phyloP scores from a whole-genome alignment of 2,797 vertebrate genomes.

The Limnodromus scolopaceus region DNA sequence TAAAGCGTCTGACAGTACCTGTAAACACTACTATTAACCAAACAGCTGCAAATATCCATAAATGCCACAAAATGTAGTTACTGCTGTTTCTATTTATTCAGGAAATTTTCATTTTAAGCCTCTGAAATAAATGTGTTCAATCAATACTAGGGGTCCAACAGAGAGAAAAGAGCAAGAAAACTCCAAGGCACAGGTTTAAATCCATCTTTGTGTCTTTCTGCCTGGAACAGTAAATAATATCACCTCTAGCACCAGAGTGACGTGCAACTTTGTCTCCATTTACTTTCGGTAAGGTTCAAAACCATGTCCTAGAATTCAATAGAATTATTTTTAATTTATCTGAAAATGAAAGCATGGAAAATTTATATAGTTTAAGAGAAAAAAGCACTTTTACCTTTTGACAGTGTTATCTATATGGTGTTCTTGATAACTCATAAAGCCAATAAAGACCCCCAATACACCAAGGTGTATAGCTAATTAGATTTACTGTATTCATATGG shows the following conservation, averaged over 20 bases:
- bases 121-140: conserved; percentile 49
- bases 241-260: background rate
- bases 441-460: background rate
- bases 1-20: conserved; percentile 12
- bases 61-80: conserved; percentile 32
- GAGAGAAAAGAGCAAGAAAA: background rate
- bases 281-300: background rate
- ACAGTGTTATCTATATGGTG: background rate
- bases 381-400: background rate
- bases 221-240: background rate
- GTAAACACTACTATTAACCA: conserved; percentile 44
- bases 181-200: background rate
- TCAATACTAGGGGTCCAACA: conserved; percentile 16
- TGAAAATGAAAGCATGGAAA: background rate
- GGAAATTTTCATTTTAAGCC: conserved; percentile 33
- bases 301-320: background rate
- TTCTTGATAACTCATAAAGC: background rate
- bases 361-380: background rate
- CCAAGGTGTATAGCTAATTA: background rate
- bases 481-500: background rate
- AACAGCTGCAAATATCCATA: conserved; percentile 43
- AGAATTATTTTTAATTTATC: background rate
- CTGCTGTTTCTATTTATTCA: conserved; percentile 51
- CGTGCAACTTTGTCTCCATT: background rate
- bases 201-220: background rate